Evolutionary conservation across 2,797 vertebrate species (phyloP), one percentile per base, ranked within the genome.

Genomic region (Epinephelus coioides): DNA sequence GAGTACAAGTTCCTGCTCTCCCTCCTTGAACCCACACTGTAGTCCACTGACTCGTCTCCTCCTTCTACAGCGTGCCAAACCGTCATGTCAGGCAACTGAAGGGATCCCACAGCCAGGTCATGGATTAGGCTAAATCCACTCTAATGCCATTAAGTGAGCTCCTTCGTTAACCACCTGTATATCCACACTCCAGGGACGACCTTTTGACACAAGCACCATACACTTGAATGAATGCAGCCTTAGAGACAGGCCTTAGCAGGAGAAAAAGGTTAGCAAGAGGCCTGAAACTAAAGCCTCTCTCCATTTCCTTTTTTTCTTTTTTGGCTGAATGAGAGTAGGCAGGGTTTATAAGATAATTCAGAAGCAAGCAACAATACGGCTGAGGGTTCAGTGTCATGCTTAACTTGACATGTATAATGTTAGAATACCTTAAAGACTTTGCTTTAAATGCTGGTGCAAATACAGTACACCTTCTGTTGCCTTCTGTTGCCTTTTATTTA

Each of bases 131-230:
- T 46, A 66, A 78, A 2, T 70, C 64, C 40, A 43, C 27, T 73
- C 10, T 76, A 81, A 86, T 76, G 61, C 53, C 67, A 59, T 60
- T 72, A 69, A 79, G n/a, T 27, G 15, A 62, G 70, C 62, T 66
- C 59, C 56, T 18, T 75, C 55, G 12, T 63, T 74, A 60, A 61
- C 51, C 12, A 71, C 51, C 56, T 59, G 54, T 59, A 38, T 17
- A 49, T 23, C 12, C 71, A 73, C 73, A 74, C 69, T 50, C 5
- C 25, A 56, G 53, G 57, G 19, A 57, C 3, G 21, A 54, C 50
- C 27, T 50, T 51, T 27, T 59, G 44, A 73, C 63, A 71, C 38
- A 47, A 64, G 21, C 59, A 46, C 43, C 21, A 23, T 5, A 49
- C 30, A 60, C 27, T 40, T 56, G 7, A 75, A 57, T 40, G 18